Evolutionary conservation across 1,140 invertebrate species (phyloP), one percentile per base, ranked within the genome.

Genomic region (Orussus abietinus): DNA sequence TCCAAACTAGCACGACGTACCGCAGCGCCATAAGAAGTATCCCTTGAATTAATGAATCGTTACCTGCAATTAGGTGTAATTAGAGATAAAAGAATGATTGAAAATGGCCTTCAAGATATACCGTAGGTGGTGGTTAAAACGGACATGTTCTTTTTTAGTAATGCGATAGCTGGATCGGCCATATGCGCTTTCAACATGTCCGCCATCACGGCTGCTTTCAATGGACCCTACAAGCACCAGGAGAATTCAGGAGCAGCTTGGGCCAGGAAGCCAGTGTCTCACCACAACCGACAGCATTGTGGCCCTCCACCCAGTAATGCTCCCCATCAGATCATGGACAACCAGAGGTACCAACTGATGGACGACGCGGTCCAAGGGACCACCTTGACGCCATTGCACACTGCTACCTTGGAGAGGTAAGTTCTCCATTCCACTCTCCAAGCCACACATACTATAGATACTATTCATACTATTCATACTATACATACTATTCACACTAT

Each of bases 141-240:
- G n/a, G n/a, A n/a, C n/a, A n/a, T n/a, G 17, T 19, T 39, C 34
- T 6, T 38, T 42, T 45, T 45, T 34, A 90, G 87, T 11, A 96
- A 96, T 59, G 86, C 89, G 48, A 92, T 98, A 45, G 80, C 84
- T 9, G 93, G 92, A 5, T 95, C 93, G 6, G 94, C 95, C 0
- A 81, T 98, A 1, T 98, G 95, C 69, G 83, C 88, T 1, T 98
- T 90, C 74, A 92, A 87, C 58, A 81, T 96, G 69, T 80, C 83
- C 0, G 78, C 90, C 0, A 89, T 98, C 7, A 77, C 85, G 29
- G 73, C 80, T 4, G 82, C 90, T 1, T 98, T 98, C 63, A 77
- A 83, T 29, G 93, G 94, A 0, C 80, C 85, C 1, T 97, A 93
- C 69, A 93, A 93, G 55, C 80, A 87, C 49, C 90, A 92, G 66